phyloP scores from a whole-genome alignment of 1,140 invertebrate species.

The Hydropsyche tenuis region DNA sequence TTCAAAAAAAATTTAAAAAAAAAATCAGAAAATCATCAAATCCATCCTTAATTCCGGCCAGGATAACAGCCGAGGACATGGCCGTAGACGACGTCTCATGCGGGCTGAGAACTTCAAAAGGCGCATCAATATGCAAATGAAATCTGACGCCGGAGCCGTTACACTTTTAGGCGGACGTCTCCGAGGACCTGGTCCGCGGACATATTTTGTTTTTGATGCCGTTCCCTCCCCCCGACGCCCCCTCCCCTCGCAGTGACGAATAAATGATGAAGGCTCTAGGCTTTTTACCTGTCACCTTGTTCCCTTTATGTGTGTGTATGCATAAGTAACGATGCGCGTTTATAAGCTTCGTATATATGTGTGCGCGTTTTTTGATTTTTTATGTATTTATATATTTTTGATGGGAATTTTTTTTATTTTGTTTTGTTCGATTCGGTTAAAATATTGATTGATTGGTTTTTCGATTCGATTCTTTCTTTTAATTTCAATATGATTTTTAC shows the following conservation, averaged over 20 bases:
- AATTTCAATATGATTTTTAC: too few relatives aligned
- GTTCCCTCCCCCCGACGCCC: not conserved
- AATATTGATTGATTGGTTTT: too few relatives aligned
- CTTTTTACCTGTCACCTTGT: slow-evolving; percentile 31
- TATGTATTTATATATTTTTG: too few relatives aligned
- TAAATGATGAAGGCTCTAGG: slow-evolving; percentile 35
- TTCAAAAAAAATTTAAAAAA: too few relatives aligned
- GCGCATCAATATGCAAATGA: slow-evolving; percentile 50
- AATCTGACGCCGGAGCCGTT: slow-evolving; percentile 43
- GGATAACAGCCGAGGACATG: too few relatives aligned
- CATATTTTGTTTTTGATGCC: slow-evolving; percentile 40
- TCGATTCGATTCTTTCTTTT: too few relatives aligned
- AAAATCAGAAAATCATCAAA: too few relatives aligned
- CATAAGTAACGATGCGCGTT: not conserved
- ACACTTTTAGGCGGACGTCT: slow-evolving; percentile 41
- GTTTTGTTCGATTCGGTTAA: too few relatives aligned
- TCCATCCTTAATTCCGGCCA: too few relatives aligned
- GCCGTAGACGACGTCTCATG: not conserved
- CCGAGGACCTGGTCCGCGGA: slow-evolving; percentile 31
- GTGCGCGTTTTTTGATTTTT: too few relatives aligned
- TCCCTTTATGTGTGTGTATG: slow-evolving; percentile 16
- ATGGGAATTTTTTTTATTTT: too few relatives aligned
- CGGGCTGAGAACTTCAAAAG: slow-evolving; percentile 33
- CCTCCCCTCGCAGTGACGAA: slow-evolving; percentile 15
- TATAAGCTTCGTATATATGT: too few relatives aligned